Percentiles rank a stretch among this genome's conserved stretches.
These are phyloP conservation scores for Platichthys flesus DNA, from an alignment of 2,113 vertebrate genomes.

Conservation along the genomic window DNA sequence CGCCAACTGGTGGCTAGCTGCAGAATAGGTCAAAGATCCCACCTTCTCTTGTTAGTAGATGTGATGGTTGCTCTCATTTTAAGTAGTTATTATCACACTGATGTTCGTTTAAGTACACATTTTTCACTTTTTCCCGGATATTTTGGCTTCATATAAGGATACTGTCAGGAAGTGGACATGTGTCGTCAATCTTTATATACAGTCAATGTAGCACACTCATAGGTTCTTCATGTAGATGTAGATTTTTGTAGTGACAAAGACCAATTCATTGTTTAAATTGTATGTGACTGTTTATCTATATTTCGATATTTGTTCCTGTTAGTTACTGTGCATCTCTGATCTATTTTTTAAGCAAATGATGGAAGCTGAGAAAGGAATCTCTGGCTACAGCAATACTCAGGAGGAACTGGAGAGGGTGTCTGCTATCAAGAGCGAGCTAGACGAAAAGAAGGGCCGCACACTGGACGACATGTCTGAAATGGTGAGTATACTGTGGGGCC, in stretches of 20 bases:
- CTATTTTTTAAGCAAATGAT: slow-evolving; percentile 84
- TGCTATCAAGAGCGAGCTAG: slow-evolving; percentile 94
- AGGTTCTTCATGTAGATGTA: too few species aligned
- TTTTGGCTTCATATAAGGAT: too few species aligned
- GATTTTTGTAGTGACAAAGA: not conserved
- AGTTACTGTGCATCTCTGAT: not conserved
- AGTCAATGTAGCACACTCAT: too few species aligned
- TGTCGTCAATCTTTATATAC: too few species aligned
- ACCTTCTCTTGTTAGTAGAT: too few species aligned
- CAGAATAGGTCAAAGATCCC: too few species aligned
- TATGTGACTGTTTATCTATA: not conserved
- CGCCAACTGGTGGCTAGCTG: too few species aligned
- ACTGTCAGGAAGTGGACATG: too few species aligned
- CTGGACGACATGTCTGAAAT: slow-evolving; percentile 96
- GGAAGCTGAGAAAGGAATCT: slow-evolving; percentile 93
- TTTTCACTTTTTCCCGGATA: too few species aligned
- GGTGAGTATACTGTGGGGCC: slow-evolving; percentile 78
- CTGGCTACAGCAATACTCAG: slow-evolving; percentile 93
- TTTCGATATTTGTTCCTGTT: not conserved
- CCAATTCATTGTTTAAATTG: not conserved
- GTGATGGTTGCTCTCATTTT: too few species aligned
- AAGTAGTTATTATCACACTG: too few species aligned
- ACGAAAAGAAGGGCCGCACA: slow-evolving; percentile 92
- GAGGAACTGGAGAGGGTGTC: slow-evolving; percentile 95
- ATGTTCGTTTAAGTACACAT: too few species aligned